Evolutionary conservation across 2,888 invertebrate species (phyloP).

Genomic region (Priocnemis perturbator): DNA sequence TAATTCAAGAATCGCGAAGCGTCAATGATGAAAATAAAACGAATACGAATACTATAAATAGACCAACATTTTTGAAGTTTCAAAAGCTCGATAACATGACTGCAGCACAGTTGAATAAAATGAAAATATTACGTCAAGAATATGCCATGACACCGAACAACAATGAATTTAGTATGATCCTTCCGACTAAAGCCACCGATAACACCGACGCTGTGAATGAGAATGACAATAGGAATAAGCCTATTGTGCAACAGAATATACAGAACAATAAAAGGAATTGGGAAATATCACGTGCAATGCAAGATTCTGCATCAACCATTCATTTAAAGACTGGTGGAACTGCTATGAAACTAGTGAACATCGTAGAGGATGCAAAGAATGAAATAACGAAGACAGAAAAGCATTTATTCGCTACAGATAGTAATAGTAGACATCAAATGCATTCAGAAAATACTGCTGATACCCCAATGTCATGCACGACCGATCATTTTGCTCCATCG

Average conservation of each 20-base stretch:
- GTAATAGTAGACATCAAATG: not conserved
- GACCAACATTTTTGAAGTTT: conserved; percentile 44
- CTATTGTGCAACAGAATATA: conserved; percentile 51
- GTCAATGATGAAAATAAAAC: not conserved
- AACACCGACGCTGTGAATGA: conserved; percentile 47
- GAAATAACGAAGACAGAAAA: not conserved
- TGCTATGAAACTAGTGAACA: not conserved
- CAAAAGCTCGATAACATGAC: conserved; percentile 75
- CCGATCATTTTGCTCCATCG: conserved; percentile 67
- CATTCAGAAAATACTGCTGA: conserved; percentile 23
- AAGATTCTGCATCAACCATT: not conserved
- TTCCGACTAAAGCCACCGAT: not conserved
- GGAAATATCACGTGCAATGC: not conserved
- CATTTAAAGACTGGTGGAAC: not conserved
- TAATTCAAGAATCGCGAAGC: conserved; percentile 5
- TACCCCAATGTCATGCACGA: conserved; percentile 73
- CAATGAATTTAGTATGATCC: conserved; percentile 53
- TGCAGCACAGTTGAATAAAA: conserved; percentile 80
- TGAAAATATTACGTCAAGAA: conserved; percentile 80
- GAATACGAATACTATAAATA: conserved; percentile 24
- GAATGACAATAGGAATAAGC: conserved; percentile 71
- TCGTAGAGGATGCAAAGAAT: not conserved
- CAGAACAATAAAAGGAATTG: conserved; percentile 11
- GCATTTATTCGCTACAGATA: not conserved
- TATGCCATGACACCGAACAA: conserved; percentile 75